Conservation (phyloP, 2,113 vertebrate genomes). For the Heptranchias perlo region DNA sequence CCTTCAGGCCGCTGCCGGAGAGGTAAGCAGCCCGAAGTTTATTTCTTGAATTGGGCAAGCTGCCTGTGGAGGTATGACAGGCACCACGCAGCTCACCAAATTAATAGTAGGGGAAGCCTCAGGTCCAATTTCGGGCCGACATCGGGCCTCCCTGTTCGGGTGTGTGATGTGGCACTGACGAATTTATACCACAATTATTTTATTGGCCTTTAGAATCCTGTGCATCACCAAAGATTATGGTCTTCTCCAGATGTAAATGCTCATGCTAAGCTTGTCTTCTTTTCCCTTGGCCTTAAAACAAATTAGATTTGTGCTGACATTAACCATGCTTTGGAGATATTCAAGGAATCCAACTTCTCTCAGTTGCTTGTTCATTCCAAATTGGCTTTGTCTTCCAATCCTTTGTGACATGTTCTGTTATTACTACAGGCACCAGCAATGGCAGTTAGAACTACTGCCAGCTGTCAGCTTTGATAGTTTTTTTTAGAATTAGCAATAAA, state of each 20-base stretch:
- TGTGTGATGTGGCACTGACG: neutral
- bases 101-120: neutral
- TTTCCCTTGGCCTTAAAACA: neutral
- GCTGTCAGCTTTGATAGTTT: constrained; percentile 42
- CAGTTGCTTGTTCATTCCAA: neutral
- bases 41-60: neutral
- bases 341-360: neutral
- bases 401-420: constrained; percentile 42
- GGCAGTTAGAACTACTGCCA: constrained; percentile 38
- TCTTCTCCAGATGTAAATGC: neutral
- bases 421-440: constrained; percentile 42
- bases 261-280: neutral
- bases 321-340: neutral
- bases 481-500: constrained; percentile 42
- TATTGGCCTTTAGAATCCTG: neutral
- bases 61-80: neutral
- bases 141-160: neutral
- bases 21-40: neutral
- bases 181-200: neutral
- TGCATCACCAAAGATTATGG: neutral
- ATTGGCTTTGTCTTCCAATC: constrained; percentile 41
- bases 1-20: neutral
- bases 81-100: neutral
- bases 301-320: neutral
- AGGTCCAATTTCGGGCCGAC: neutral